Percentiles rank a stretch among this genome's conserved stretches.
These are phyloP conservation scores for Gouania willdenowi DNA, from an alignment of 2,797 vertebrate genomes.

Conservation along the genomic window DNA sequence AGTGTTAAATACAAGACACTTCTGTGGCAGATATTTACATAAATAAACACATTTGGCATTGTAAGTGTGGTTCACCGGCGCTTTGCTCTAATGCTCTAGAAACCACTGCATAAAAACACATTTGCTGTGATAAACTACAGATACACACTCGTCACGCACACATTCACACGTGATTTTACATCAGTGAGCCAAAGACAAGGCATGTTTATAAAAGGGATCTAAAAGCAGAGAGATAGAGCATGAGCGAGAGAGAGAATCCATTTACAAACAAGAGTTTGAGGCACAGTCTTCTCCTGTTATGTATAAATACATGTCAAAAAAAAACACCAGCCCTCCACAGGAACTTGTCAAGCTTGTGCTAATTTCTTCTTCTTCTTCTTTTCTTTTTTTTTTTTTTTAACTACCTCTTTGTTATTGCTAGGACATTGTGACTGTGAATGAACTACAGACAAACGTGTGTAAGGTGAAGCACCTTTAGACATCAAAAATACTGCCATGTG, in stretches of 20 bases:
- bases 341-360: slow-evolving; percentile 79
- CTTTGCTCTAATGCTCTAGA: slow-evolving; percentile 65
- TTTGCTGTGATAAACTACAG: slow-evolving; percentile 64
- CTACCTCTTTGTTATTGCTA: slow-evolving; percentile 93
- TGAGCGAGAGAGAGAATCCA: slow-evolving; percentile 57
- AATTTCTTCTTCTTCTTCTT: slow-evolving; percentile 46
- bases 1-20: slow-evolving; percentile 96
- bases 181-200: slow-evolving; percentile 87
- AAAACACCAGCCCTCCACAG: slow-evolving; percentile 76
- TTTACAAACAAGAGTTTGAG: slow-evolving; percentile 84
- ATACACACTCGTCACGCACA: slow-evolving; percentile 7
- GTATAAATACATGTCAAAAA: slow-evolving; percentile 86
- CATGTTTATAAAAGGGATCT: slow-evolving; percentile 77
- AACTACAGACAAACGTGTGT: slow-evolving; percentile 80
- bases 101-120: slow-evolving; percentile 70
- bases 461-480: slow-evolving; percentile 85
- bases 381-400: slow-evolving; percentile 20
- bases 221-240: no score
- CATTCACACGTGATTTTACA: slow-evolving; percentile 42
- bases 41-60: slow-evolving; percentile 88
- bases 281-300: slow-evolving; percentile 87
- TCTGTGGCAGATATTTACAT: slow-evolving; percentile 90
- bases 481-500: slow-evolving; percentile 79
- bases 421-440: slow-evolving; percentile 86
- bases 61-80: slow-evolving; percentile 76